Conservation (phyloP, 1,140 invertebrate genomes). For the Neomicropteryx cornuta region DNA sequence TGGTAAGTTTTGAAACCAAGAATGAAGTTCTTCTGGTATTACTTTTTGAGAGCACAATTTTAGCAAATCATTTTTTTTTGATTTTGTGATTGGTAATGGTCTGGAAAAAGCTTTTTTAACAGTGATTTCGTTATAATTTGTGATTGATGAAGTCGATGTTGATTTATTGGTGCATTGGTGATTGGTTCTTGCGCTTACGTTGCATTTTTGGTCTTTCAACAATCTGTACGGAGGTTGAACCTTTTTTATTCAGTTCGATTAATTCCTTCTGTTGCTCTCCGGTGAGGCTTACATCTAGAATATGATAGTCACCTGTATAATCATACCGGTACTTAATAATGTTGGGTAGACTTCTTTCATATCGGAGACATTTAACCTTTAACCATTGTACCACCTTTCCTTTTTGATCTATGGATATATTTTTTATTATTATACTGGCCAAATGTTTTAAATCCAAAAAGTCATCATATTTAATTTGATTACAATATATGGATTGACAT, state of each 20-base stretch:
- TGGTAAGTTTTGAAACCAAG: background rate
- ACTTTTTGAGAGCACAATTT: background rate
- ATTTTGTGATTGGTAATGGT: background rate
- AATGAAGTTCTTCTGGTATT: background rate
- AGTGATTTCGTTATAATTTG: background rate
- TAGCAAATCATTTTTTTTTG: background rate
- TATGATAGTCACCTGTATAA: conserved; percentile 6
- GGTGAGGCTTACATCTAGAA: conserved; percentile 2
- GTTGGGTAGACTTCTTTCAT: conserved; percentile 7
- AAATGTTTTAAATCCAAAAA: conserved; percentile 5
- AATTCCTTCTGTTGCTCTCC: background rate
- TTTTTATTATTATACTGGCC: conserved; percentile 4
- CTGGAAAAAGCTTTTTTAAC: background rate
- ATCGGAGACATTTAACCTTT: conserved; percentile 9
- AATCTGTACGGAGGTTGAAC: too few species aligned
- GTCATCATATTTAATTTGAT: background rate
- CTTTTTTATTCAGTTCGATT: background rate
- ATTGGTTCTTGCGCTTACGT: background rate
- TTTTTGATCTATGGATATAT: conserved; percentile 5
- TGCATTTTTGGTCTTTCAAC: too few species aligned
- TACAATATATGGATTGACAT: background rate
- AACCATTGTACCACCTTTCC: conserved; percentile 9
- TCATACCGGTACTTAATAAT: conserved; percentile 7
- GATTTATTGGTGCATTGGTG: background rate
- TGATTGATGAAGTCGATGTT: background rate